Evolutionary conservation across 1,140 invertebrate genomes (phyloP).

Genomic region (Calliopsis andreniformis): DNA sequence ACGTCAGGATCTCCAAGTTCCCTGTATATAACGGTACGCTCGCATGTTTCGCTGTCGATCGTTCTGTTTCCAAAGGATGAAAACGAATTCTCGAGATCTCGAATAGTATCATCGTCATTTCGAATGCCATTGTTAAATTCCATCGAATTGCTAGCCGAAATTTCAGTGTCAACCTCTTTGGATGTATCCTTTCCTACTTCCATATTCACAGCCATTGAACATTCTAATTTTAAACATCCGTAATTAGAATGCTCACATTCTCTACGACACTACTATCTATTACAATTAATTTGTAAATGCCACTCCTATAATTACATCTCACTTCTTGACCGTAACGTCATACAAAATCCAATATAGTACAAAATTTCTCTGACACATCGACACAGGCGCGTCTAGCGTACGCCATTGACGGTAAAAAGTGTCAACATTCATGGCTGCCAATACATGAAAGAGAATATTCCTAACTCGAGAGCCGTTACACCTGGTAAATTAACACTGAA

Average conservation of each 20-base stretch:
- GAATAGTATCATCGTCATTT: constrained; percentile 27
- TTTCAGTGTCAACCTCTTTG: constrained; percentile 45
- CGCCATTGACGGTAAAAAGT: constrained; percentile 48
- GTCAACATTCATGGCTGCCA: constrained; percentile 53
- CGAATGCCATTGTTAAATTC: constrained; percentile 25
- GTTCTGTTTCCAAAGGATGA: constrained; percentile 10
- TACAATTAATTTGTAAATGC: constrained; percentile 32
- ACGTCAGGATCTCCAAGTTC: constrained; percentile 31
- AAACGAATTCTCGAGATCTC: constrained; percentile 9
- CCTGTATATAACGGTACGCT: constrained; percentile 23
- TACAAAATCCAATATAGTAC: constrained; percentile 48
- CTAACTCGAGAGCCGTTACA: background rate
- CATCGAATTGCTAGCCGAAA: constrained; percentile 34
- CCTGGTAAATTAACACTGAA: background rate
- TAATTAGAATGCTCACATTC: constrained; percentile 39
- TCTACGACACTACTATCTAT: constrained; percentile 46
- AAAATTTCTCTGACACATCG: constrained; percentile 54
- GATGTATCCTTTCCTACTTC: constrained; percentile 57
- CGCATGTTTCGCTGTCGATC: constrained; percentile 7
- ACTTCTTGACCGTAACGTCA: constrained; percentile 41
- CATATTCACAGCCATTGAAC: constrained; percentile 62
- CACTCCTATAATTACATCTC: constrained; percentile 52
- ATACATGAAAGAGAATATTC: constrained; percentile 20
- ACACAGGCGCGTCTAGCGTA: constrained; percentile 48
- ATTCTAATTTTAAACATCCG: constrained; percentile 64